These are phyloP conservation scores for Peromyscus polionotus DNA, from an alignment of 2,113 vertebrate species.

Conservation along the genomic window DNA sequence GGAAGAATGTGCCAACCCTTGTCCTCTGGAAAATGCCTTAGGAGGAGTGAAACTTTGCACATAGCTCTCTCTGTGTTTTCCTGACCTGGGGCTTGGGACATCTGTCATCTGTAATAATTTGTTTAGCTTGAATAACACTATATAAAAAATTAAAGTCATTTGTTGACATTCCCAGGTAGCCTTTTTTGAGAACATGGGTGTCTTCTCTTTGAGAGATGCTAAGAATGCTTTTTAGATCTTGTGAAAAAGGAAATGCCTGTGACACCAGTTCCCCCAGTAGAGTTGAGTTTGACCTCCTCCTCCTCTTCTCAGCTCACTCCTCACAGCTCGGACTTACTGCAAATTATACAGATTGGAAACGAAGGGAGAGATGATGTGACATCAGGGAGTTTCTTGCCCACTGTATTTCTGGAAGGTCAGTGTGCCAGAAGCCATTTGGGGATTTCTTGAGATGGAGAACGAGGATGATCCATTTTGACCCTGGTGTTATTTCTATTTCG, in stretches of 20 bases:
- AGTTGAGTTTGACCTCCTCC: background rate
- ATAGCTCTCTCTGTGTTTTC: background rate
- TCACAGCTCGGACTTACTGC: background rate
- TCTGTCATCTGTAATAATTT: slow-evolving; percentile 12
- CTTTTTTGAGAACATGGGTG: background rate
- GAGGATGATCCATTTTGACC: background rate
- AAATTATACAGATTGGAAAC: background rate
- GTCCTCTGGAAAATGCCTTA: background rate
- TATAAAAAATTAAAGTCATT: slow-evolving; percentile 9
- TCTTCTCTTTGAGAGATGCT: slow-evolving; percentile 21
- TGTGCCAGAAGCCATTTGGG: background rate
- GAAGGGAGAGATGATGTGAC: background rate
- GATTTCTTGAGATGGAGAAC: background rate
- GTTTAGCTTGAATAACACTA: slow-evolving; percentile 23
- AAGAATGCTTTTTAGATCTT: background rate
- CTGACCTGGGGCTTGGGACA: background rate
- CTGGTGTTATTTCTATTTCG: background rate
- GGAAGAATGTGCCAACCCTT: background rate
- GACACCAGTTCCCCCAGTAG: rapidly evolving
- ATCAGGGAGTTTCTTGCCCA: background rate
- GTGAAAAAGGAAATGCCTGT: background rate
- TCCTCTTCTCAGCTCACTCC: background rate
- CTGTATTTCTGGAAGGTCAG: background rate
- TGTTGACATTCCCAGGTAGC: background rate
- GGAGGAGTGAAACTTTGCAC: background rate